Conservation (phyloP, 2,113 vertebrate genomes). For the Abramis brama region DNA sequence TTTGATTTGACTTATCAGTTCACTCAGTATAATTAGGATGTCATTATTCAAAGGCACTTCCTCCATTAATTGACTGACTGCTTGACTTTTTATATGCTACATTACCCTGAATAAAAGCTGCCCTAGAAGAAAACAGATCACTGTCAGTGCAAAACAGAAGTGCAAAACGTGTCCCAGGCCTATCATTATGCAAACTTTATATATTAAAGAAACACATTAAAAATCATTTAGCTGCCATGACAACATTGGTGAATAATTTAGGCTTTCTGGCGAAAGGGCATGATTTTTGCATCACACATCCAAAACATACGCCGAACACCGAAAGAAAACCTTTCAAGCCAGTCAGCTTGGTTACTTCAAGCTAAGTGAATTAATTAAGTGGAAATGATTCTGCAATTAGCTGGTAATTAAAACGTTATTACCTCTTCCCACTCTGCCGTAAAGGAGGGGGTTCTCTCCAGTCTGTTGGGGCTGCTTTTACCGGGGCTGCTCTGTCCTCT, state of each 20-base stretch:
- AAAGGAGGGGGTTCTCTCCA: constrained; percentile 94
- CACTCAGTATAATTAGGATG: constrained; percentile 26
- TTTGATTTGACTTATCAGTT: constrained; percentile 22
- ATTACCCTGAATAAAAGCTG: constrained; percentile 32
- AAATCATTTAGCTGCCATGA: constrained; percentile 32
- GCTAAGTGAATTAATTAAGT: constrained; percentile 41
- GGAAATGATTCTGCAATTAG: constrained; percentile 41
- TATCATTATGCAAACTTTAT: constrained; percentile 17
- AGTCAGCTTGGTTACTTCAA: constrained; percentile 31
- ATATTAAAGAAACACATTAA: constrained; percentile 27
- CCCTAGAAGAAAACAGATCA: constrained; percentile 13
- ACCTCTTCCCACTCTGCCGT: constrained; percentile 99
- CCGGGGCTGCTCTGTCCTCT: constrained; percentile 79
- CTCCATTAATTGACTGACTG: constrained; percentile 10
- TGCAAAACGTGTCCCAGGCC: background rate
- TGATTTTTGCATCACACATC: background rate
- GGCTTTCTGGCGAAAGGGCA: constrained; percentile 1
- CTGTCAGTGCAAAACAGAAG: constrained; percentile 19
- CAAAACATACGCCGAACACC: background rate
- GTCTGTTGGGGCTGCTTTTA: constrained; percentile 78
- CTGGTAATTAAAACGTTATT: constrained; percentile 59
- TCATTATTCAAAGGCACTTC: constrained; percentile 15
- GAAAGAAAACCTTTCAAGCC: constrained; percentile 14
- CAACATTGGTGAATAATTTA: constrained; percentile 32
- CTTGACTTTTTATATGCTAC: constrained; percentile 1